phyloP scores from a whole-genome alignment of 2,888 invertebrate genomes.

The Drosophila melanosoma region DNA sequence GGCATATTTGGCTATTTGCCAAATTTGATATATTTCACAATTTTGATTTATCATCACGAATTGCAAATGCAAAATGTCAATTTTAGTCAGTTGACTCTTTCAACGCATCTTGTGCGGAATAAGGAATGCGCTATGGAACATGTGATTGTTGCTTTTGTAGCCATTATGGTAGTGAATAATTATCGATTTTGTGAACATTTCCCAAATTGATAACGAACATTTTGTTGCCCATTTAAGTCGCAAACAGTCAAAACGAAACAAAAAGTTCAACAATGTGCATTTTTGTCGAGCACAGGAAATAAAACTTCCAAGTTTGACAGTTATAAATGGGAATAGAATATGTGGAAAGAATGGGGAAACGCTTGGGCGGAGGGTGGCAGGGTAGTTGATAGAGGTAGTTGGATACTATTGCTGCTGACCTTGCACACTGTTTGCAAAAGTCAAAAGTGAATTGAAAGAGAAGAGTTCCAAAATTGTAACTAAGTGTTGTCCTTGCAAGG shows the following conservation, averaged over 20 bases:
- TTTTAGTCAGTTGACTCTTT: conserved; percentile 25
- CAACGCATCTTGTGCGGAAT: conserved; percentile 54
- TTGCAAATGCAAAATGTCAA: conserved; percentile 10
- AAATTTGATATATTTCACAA: conserved; percentile 48
- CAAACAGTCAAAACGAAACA: conserved; percentile 1
- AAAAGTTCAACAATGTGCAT: conserved; percentile 15
- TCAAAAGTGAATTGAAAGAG: conserved; percentile 35
- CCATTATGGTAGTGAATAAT: conserved; percentile 40
- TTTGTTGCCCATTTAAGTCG: conserved; percentile 22
- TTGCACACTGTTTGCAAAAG: conserved; percentile 48
- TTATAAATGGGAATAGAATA: conserved; percentile 47
- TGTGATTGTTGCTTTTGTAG: conserved; percentile 1
- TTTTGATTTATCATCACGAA: conserved; percentile 55
- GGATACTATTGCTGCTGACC: conserved; percentile 31
- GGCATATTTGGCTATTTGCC: conserved; percentile 39
- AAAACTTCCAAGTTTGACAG: conserved; percentile 45
- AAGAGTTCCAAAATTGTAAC: conserved; percentile 39
- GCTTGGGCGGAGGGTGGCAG: neutral
- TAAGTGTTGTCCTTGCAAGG: conserved; percentile 26
- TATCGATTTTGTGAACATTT: conserved; percentile 59
- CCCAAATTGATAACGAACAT: conserved; percentile 10
- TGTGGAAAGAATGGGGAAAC: neutral
- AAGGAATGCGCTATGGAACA: conserved; percentile 1
- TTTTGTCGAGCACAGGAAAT: conserved; percentile 35
- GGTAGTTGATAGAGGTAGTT: neutral